Base-by-base conservation (phyloP, 2,797 vertebrate genomes). In the Sebastes kiyomatsui region DNA sequence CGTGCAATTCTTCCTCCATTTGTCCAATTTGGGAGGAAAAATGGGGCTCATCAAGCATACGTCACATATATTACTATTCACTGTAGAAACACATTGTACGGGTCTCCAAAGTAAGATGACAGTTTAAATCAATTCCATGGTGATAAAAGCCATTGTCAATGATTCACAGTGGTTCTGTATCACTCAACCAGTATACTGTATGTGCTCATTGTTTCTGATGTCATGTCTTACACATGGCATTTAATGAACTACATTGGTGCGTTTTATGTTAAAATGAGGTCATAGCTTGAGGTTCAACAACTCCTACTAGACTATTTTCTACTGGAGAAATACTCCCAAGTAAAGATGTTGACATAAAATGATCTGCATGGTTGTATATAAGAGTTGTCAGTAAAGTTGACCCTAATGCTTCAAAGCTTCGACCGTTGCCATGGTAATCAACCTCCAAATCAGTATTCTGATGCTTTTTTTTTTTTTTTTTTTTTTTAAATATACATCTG, bases 11-110 rank as follows among this genome's bases (percentile, higher is more conserved):
- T 88, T 89, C 82, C 72, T 86, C 68, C 76, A 92, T 92, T 92
- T 91, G 84, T 92, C 84, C 87, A 93, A 90, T 93, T 91, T 88
- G 56, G 56, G 74, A 61, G 67, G 69, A 87, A 79, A 83, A 90
- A 86, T 88, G 81, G 67, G 73, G 23, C 81, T 88, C 76, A 90
- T 94, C 86, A 89, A 88, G 76, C 81, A 82, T 77, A 87, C 59
- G 52, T 88, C 84, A 87, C 72, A 87, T 92, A 82, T 86, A 91
- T 91, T 84, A 85, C 77, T 27, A 7, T 72, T 85, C 80, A 54
- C 22, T 38, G 55, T 55, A 42, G 78, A 79, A 32, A 72, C 74
- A 73, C 75, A 78, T 82, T 87, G 87, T 77, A 3, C 6, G 4
- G 27, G 32, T 79, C 86, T 81, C 75, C 60, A 67, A 68, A 69